Evolutionary conservation across 2,113 vertebrate genomes (phyloP).

Genomic region (Maccullochella peelii): DNA sequence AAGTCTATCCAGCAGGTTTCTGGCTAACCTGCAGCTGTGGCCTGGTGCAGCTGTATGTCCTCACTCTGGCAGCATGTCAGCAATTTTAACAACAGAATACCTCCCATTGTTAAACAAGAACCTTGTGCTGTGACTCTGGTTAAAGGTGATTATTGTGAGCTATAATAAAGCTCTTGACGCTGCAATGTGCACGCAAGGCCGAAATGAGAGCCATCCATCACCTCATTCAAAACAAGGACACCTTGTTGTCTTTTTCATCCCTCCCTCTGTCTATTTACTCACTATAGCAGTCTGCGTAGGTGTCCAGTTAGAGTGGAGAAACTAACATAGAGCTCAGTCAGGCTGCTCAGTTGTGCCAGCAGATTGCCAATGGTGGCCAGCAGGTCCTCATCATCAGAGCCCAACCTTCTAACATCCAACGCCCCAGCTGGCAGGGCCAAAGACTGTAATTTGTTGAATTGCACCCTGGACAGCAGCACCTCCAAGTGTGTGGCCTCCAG

Average conservation of each 20-base stretch:
- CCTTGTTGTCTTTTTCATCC: neutral
- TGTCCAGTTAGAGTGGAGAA: conserved; percentile 94
- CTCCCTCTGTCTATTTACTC: conserved; percentile 49
- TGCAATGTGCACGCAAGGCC: neutral
- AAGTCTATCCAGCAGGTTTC: conserved; percentile 4
- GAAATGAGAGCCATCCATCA: neutral
- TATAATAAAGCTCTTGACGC: conserved; percentile 23
- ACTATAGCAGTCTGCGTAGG: conserved; percentile 90
- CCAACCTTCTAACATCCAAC: conserved; percentile 85
- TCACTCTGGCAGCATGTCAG: conserved; percentile 45
- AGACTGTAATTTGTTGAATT: conserved; percentile 86
- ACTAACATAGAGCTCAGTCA: conserved; percentile 89
- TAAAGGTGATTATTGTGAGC: conserved; percentile 10
- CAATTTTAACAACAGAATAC: conserved; percentile 54
- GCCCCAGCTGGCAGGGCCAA: conserved; percentile 91
- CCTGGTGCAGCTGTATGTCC: conserved; percentile 39
- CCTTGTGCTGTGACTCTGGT: neutral
- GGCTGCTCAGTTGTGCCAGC: conserved; percentile 84
- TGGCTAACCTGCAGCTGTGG: conserved; percentile 8
- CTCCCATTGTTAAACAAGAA: conserved; percentile 4
- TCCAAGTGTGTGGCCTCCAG: conserved; percentile 91
- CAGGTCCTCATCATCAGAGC: conserved; percentile 75
- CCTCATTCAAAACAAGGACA: conserved; percentile 22
- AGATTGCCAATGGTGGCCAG: conserved; percentile 86
- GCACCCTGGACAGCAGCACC: conserved; percentile 87